phyloP scores from a whole-genome alignment of 2,888 invertebrate species.

The Lasioglossum malachurum region DNA sequence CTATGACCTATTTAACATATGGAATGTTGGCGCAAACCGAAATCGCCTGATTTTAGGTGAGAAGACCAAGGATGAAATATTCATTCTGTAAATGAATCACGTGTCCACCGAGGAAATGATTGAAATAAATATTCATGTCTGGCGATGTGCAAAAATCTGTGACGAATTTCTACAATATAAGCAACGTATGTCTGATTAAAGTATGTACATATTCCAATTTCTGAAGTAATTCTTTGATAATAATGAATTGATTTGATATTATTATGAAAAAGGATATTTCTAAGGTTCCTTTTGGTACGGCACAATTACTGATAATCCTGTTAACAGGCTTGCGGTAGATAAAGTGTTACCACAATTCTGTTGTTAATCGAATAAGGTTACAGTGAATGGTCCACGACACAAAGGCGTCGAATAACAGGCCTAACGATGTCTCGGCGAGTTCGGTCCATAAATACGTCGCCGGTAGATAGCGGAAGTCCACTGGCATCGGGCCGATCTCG shows the following conservation, averaged over 20 bases:
- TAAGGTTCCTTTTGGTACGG: neutral
- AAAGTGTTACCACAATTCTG: neutral
- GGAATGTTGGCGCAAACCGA: neutral
- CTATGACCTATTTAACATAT: neutral
- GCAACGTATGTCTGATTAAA: neutral
- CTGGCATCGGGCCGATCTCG: slow-evolving; percentile 11
- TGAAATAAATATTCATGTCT: neutral
- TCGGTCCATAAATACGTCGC: slow-evolving; percentile 32
- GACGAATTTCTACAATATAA: neutral
- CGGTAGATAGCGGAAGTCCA: neutral
- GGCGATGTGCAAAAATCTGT: neutral
- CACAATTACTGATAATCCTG: neutral
- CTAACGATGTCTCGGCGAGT: slow-evolving; percentile 12
- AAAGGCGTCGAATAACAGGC: neutral
- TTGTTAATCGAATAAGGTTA: neutral
- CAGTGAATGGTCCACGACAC: neutral
- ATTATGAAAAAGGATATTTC: too few relatives aligned
- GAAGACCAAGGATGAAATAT: neutral
- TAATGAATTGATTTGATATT: too few relatives aligned
- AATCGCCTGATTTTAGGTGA: neutral
- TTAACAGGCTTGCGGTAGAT: neutral
- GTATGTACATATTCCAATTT: neutral
- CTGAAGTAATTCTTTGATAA: neutral
- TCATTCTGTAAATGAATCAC: neutral
- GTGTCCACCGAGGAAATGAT: neutral